Conservation (phyloP, 2,888 invertebrate species). For the Julus scandinavius region DNA sequence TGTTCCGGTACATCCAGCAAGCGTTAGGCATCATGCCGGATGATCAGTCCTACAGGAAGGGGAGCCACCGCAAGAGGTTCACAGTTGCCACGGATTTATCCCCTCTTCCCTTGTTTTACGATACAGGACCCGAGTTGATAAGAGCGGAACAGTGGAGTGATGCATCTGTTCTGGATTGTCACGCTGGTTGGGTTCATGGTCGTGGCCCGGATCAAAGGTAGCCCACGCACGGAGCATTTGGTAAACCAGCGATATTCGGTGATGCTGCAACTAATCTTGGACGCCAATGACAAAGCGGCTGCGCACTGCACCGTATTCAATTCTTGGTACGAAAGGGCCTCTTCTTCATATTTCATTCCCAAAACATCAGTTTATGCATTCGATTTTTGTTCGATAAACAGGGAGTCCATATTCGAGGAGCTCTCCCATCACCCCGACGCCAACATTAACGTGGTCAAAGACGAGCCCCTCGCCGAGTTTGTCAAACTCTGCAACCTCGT, state of each 20-base stretch:
- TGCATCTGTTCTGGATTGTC: neutral
- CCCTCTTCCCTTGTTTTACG: too few relatives aligned
- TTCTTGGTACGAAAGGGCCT: neutral
- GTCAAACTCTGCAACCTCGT: constrained; percentile 3
- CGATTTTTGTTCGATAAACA: neutral
- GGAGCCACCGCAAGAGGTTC: too few relatives aligned
- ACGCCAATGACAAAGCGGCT: neutral
- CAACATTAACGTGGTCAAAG: constrained; percentile 26
- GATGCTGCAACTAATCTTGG: neutral
- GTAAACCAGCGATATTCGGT: constrained; percentile 18
- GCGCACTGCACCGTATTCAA: constrained; percentile 1
- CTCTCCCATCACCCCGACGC: neutral
- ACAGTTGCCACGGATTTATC: too few relatives aligned
- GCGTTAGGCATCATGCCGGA: too few relatives aligned
- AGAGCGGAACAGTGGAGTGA: neutral
- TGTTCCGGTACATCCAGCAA: too few relatives aligned
- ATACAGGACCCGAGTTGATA: too few relatives aligned
- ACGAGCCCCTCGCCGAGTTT: neutral
- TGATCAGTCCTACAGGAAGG: too few relatives aligned
- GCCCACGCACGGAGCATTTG: neutral
- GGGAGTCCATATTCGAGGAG: constrained; percentile 12
- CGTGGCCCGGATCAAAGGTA: neutral
- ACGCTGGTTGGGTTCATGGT: neutral
- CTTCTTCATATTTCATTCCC: neutral
- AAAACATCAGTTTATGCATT: neutral